These are phyloP conservation scores for Dinoponera quadriceps DNA, from an alignment of 1,140 invertebrate genomes.

Conservation along the genomic window DNA sequence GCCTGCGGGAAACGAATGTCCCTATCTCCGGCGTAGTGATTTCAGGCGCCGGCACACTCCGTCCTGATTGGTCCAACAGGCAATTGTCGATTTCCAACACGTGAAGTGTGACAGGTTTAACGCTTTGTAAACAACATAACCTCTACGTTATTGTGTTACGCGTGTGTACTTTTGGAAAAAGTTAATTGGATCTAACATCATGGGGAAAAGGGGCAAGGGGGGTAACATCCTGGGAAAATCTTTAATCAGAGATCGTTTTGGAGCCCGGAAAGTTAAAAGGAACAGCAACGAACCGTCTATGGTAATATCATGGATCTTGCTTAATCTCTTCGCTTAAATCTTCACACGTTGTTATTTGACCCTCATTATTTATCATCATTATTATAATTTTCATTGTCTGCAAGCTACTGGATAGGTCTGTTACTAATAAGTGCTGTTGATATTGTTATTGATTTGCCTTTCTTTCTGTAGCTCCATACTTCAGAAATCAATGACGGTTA, in stretches of 20 bases:
- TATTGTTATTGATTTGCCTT: background rate
- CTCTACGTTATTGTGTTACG: no score
- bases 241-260: constrained; percentile 92
- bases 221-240: constrained; percentile 88
- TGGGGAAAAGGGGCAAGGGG: constrained; percentile 83
- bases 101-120: no score
- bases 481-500: constrained; percentile 95
- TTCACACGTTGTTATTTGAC: no score
- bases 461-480: constrained; percentile 90
- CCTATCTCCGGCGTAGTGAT: no score
- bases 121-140: no score
- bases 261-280: constrained; percentile 86
- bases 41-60: no score
- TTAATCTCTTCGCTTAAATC: constrained; percentile 22
- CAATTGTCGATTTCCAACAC: no score
- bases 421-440: background rate
- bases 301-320: constrained; percentile 70
- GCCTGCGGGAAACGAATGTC: no score
- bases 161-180: no score
- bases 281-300: constrained; percentile 87
- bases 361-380: background rate
- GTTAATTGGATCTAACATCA: background rate
- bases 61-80: no score
- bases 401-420: background rate
- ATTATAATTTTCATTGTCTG: background rate